Conservation (phyloP, 2,797 vertebrate genomes). For the Myotis planiceps region DNA sequence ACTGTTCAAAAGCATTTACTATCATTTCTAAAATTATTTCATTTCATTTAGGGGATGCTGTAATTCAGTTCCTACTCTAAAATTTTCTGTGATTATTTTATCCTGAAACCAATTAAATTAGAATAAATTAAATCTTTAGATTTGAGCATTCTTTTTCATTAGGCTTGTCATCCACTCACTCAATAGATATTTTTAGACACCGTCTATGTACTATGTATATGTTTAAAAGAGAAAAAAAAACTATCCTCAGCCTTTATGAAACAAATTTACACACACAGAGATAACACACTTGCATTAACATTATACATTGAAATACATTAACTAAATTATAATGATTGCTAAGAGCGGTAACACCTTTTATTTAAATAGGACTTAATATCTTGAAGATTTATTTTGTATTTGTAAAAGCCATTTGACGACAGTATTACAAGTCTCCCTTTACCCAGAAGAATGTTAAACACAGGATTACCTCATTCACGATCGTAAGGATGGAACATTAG, state of each 20-base stretch:
- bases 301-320: background rate
- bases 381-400: background rate
- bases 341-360: background rate
- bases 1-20: constrained; percentile 4
- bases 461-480: background rate
- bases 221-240: background rate
- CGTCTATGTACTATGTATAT: background rate
- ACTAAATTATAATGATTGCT: background rate
- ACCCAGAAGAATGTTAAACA: background rate
- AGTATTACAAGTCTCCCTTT: background rate
- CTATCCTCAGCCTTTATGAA: background rate
- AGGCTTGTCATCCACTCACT: background rate
- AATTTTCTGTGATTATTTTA: constrained; percentile 17
- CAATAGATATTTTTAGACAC: background rate
- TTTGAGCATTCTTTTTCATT: background rate
- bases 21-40: constrained; percentile 49
- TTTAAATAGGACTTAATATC: background rate
- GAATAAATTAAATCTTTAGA: background rate
- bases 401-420: background rate
- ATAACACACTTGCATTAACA: background rate
- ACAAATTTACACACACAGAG: background rate
- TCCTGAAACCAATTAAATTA: constrained; percentile 8
- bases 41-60: constrained; percentile 25
- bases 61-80: constrained; percentile 19
- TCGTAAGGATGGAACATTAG: background rate